Conservation (phyloP, 1,140 invertebrate genomes). For the Drosophila malerkotliana region DNA sequence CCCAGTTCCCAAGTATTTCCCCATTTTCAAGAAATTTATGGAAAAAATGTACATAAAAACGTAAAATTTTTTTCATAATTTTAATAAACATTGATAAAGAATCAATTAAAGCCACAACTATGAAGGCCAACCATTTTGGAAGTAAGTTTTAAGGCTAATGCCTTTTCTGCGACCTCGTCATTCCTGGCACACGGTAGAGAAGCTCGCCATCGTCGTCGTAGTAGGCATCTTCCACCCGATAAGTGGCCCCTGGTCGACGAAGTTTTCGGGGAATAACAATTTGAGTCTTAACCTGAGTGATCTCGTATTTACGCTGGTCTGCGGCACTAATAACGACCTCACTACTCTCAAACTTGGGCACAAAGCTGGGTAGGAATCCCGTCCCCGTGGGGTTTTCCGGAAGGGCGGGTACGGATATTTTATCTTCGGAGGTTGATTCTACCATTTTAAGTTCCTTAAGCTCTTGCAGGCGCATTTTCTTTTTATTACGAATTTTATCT, state of each 20-base stretch:
- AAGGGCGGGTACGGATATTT: slow-evolving; percentile 1
- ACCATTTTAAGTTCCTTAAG: slow-evolving; percentile 47
- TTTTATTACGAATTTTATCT: slow-evolving; percentile 64
- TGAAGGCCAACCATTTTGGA: too few species aligned
- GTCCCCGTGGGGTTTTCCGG: slow-evolving; percentile 63
- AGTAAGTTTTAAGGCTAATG: not conserved
- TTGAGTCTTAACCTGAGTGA: slow-evolving; percentile 83
- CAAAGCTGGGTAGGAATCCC: slow-evolving; percentile 50
- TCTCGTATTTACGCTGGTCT: slow-evolving; percentile 67
- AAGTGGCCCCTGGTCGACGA: slow-evolving; percentile 87
- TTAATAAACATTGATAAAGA: too few species aligned
- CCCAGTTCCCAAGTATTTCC: too few species aligned
- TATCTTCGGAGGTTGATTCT: not conserved
- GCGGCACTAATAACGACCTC: slow-evolving; percentile 66
- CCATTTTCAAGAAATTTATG: too few species aligned
- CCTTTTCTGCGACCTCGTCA: slow-evolving; percentile 67
- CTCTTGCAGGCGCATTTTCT: slow-evolving; percentile 71
- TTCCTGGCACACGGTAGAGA: slow-evolving; percentile 89
- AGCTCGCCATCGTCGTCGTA: slow-evolving; percentile 91
- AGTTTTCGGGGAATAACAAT: slow-evolving; percentile 88
- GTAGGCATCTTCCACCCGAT: slow-evolving; percentile 90
- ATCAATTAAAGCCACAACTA: too few species aligned
- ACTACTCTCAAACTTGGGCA: slow-evolving; percentile 81
- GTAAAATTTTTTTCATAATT: too few species aligned
- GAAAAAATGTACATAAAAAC: too few species aligned